Base-by-base conservation (phyloP, 2,888 invertebrate species). In the Ichneumon xanthorius region DNA sequence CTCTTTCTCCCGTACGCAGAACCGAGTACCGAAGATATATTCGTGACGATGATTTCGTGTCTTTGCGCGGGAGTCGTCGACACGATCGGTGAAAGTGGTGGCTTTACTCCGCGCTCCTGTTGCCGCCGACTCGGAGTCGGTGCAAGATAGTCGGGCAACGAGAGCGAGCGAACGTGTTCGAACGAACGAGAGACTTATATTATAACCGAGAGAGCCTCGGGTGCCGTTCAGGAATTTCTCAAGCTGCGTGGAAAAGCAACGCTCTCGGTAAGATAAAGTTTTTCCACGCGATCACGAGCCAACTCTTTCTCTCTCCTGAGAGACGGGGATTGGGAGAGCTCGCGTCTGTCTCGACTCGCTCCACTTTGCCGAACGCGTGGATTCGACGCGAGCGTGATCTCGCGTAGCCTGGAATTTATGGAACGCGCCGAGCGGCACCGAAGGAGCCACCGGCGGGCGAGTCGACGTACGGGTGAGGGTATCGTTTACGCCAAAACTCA, bases 11-110 rank as follows among this genome's bases (percentile, higher is more conserved):
- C 65, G 7, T 6, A 16, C n/a, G 16, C 9, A 55, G 1, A 55
- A 9, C n/a, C 19, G 19, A 7, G 19, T 0, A 67, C 22, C 53
- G n/a, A 40, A 19, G 55, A 53, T 33, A 61, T n/a, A 78, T 70
- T 55, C 61, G 19, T 19, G 33, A 40, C 37, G 58, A 55, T 55
- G 75, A 55, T 77, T 67, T 73, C 63, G 75, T 55, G 45, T 33
- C 67, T 70, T 30, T 65, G 78, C 78, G 72, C 67, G 82, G 65
- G 85, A 76, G 76, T 82, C 73, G 63, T 63, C 63, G 63, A 37
- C 50, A 72, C 79, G 85, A 89, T 82, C 72, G 87, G 88, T 86
- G 88, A 89, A 89, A 89, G 89, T 89, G 84, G 82, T 65, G 80
- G 72, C 67, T 45, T 75, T 37, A 50, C 63, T 50, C 67, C 48